A percentile compares a stretch with the other conserved stretches of the same genome.
These are phyloP conservation scores for Cyprinodon brontotheroides DNA, from an alignment of 2,113 vertebrate species.

Conservation along the genomic window DNA sequence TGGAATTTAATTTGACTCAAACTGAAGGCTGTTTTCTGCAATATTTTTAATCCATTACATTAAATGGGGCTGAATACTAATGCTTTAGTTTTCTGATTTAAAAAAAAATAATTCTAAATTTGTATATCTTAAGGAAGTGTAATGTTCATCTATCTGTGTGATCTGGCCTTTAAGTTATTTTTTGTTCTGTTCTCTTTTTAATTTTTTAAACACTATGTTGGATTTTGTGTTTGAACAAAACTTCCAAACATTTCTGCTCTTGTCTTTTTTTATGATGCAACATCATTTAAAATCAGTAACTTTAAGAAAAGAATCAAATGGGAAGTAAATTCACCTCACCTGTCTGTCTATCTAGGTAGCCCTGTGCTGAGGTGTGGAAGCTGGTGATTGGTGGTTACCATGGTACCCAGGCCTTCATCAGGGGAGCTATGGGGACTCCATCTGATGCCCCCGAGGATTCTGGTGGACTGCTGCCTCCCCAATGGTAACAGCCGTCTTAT, in stretches of 20 bases:
- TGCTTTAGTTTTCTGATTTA: too few species aligned
- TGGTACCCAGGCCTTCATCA: conserved; percentile 82
- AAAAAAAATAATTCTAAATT: too few species aligned
- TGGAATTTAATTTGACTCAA: too few species aligned
- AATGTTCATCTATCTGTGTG: too few species aligned
- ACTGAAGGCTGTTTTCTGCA: too few species aligned
- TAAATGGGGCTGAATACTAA: too few species aligned
- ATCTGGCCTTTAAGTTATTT: too few species aligned
- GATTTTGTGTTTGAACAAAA: too few species aligned
- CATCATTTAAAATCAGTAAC: background rate
- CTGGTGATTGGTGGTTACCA: conserved; percentile 54
- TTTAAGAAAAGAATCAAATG: background rate
- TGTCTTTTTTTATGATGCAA: background rate
- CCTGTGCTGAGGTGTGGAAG: conserved; percentile 16
- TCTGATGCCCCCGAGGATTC: conserved; percentile 83
- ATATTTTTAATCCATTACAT: too few species aligned
- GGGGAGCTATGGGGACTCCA: conserved; percentile 85
- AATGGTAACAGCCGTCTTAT: conserved; percentile 61
- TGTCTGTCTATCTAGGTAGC: conserved; percentile 42
- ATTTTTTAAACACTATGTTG: background rate
- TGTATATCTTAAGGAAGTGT: too few species aligned
- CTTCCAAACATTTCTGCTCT: too few species aligned
- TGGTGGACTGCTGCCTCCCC: conserved; percentile 84
- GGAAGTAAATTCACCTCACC: background rate
- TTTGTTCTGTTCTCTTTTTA: too few species aligned